Percentiles rank a stretch among this genome's conserved stretches.
phyloP scores from a whole-genome alignment of 2,888 invertebrate genomes.

The Hartigia nigra region DNA sequence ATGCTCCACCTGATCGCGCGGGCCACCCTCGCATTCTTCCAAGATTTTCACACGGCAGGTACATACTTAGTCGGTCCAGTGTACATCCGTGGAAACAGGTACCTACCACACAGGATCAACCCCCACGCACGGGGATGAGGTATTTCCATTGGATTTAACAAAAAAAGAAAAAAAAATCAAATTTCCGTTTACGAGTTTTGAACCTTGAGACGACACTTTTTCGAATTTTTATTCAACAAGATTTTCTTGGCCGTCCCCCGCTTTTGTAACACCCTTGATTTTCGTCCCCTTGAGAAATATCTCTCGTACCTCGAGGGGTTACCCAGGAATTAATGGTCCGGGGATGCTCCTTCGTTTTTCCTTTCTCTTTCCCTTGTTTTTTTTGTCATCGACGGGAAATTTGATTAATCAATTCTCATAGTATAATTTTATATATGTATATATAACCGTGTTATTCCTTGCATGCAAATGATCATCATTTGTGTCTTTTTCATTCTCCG shows the following conservation, averaged over 20 bases:
- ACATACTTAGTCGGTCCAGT: constrained; percentile 19
- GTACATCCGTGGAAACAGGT: neutral
- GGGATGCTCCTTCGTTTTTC: constrained; percentile 3
- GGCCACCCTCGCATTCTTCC: constrained; percentile 58
- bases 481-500: neutral
- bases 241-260: neutral
- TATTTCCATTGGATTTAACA: neutral
- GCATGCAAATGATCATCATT: neutral
- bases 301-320: neutral
- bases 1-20: constrained; percentile 57
- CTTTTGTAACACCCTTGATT: neutral
- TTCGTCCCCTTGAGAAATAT: neutral
- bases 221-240: neutral
- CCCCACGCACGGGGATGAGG: neutral
- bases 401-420: neutral
- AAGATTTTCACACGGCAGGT: constrained; percentile 54
- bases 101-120: neutral
- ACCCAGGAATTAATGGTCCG: neutral
- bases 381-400: neutral
- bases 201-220: neutral
- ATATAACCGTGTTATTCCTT: neutral
- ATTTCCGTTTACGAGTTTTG: neutral
- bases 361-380: neutral
- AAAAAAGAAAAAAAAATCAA: neutral
- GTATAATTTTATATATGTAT: too few relatives aligned